phyloP scores from a whole-genome alignment of 2,797 vertebrate genomes.

The Bovichtus diacanthus region DNA sequence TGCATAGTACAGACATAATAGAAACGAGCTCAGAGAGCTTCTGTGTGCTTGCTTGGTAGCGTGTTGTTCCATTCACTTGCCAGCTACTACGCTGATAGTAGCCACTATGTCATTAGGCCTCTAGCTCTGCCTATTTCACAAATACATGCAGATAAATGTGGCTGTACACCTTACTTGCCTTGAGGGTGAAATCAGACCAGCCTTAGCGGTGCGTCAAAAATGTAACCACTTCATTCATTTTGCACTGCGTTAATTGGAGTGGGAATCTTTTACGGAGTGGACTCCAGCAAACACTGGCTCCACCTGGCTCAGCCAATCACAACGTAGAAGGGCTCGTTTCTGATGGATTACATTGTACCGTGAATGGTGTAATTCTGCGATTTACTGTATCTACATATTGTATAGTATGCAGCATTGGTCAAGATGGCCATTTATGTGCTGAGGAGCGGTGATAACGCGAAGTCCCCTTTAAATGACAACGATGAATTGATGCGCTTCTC shows the following conservation, averaged over 20 bases:
- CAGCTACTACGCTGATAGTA: too few relatives aligned
- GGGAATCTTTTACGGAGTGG: background rate
- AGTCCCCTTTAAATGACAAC: slow-evolving; percentile 33
- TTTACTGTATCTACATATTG: background rate
- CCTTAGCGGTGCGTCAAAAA: background rate
- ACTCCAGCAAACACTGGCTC: background rate
- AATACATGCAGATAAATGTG: background rate
- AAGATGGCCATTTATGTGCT: background rate
- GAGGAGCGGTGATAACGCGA: slow-evolving; percentile 8
- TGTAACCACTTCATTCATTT: background rate
- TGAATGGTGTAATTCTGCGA: background rate
- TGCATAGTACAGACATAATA: background rate
- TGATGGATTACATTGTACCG: background rate
- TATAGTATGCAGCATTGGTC: background rate
- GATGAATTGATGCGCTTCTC: slow-evolving; percentile 42
- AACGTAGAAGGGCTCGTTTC: background rate
- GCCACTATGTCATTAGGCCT: too few relatives aligned
- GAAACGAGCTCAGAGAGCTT: background rate
- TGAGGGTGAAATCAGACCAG: background rate
- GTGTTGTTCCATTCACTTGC: background rate
- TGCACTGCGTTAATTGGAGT: background rate
- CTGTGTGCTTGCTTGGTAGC: background rate
- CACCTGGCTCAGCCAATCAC: background rate
- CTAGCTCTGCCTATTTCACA: too few relatives aligned
- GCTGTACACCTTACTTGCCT: background rate